phyloP scores from a whole-genome alignment of 2,797 vertebrate genomes.

The Erpetoichthys calabaricus region DNA sequence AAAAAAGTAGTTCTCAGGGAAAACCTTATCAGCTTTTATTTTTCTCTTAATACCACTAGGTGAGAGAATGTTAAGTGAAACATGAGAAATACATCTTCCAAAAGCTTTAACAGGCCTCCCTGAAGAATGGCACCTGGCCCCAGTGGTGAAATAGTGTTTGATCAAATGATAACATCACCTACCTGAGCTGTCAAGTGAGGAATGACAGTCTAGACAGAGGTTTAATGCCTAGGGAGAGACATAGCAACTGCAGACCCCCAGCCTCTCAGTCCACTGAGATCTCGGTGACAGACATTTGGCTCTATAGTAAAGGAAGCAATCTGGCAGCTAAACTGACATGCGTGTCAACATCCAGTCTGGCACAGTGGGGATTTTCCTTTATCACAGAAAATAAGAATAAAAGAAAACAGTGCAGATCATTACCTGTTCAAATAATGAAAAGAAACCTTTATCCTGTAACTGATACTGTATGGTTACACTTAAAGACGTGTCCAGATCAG shows the following conservation, averaged over 20 bases:
- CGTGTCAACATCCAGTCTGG: slow-evolving; percentile 15
- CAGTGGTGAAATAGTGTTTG: slow-evolving; percentile 15
- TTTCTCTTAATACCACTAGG: slow-evolving; percentile 27
- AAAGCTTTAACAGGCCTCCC: slow-evolving; percentile 20
- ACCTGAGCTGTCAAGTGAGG: slow-evolving; percentile 19
- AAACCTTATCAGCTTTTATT: slow-evolving; percentile 25
- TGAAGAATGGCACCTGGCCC: slow-evolving; percentile 23
- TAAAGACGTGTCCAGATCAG: neutral
- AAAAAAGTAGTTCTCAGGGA: slow-evolving; percentile 17
- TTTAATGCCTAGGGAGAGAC: slow-evolving; percentile 18
- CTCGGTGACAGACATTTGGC: slow-evolving; percentile 18
- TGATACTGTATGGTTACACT: neutral
- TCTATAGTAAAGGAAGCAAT: slow-evolving; percentile 9
- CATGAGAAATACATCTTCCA: slow-evolving; percentile 12
- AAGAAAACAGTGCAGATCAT: slow-evolving; percentile 4
- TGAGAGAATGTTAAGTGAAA: slow-evolving; percentile 32
- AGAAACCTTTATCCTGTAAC: neutral
- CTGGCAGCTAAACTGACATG: slow-evolving; percentile 17
- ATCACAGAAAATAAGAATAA: slow-evolving; percentile 10
- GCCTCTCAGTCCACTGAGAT: slow-evolving; percentile 16
- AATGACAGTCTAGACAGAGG: slow-evolving; percentile 13
- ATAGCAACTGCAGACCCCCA: slow-evolving; percentile 18
- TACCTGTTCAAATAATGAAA: slow-evolving; percentile 8
- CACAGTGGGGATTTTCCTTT: slow-evolving; percentile 11
- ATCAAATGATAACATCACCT: slow-evolving; percentile 21